Base-by-base conservation (phyloP, 1,140 invertebrate species). In the Aphaenogaster rudis region DNA sequence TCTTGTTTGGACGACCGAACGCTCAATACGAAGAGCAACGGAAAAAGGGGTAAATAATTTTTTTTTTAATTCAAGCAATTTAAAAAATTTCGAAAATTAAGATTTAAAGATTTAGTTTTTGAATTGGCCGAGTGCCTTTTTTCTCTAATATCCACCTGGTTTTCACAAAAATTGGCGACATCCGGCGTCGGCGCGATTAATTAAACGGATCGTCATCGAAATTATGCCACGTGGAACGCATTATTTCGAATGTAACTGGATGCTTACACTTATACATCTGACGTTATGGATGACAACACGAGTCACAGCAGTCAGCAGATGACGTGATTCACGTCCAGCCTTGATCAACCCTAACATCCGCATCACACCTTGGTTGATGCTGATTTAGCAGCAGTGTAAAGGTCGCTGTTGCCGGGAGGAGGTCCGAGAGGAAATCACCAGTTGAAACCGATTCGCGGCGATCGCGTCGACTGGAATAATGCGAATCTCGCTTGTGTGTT, bases 181-280 rank as follows among this genome's bases (percentile, higher is more conserved):
- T 50, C n/a, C 13, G 8, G 2, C 21, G 1, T 77, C 13, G 15
- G 15, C 6, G 42, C 5, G 5, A 80, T 42, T n/a, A 9, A 54
- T 42, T 80, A 69, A 28, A 52, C 3, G 17, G 3, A 76, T 76
- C 5, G 8, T 15, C n/a, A 67, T 7, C 36, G 5, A 54, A 8
- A 39, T 39, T 67, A 54, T 2, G 17, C 59, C 76, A 63, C 28
- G 17, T 50, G 5, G 11, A 39, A 63, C n/a, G 13, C 15, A 33
- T 64, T 66, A 54, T 39, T 42, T 71, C 3, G 5, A 79, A 64
- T 17, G 8, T 52, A 33, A 48, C 21, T 48, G 6, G 17, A 78
- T 76, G 69, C 92, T 92, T 90, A 93, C 92, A 72, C 89, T 93
- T 15, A 80, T 88, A 66, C 48, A 89, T 81, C 79, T 88, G n/a